Percentiles rank a stretch among this genome's conserved stretches.
phyloP scores from a whole-genome alignment of 2,113 vertebrate species.

The Podiceps cristatus region DNA sequence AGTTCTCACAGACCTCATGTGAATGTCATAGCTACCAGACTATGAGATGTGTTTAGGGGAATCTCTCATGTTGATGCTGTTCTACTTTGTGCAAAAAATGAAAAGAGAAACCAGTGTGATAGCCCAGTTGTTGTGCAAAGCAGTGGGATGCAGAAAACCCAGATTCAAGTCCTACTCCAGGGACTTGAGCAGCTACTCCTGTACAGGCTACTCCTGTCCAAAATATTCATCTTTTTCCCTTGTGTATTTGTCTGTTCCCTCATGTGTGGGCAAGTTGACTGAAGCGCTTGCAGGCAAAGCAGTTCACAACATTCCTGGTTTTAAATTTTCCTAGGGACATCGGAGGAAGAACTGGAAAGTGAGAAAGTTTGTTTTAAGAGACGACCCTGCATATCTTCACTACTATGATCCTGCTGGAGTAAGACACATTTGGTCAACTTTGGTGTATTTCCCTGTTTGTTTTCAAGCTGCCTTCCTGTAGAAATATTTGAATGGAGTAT shows the following conservation, averaged over 20 bases:
- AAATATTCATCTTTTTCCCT: neutral
- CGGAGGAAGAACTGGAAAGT: constrained; percentile 98
- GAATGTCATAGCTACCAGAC: neutral
- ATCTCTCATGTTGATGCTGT: neutral
- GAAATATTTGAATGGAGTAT: neutral
- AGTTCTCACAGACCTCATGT: neutral
- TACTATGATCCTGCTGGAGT: constrained; percentile 96
- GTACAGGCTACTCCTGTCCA: neutral
- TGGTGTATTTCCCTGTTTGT: neutral
- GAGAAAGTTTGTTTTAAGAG: constrained; percentile 92
- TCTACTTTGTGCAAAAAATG: neutral
- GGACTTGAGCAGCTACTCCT: too few relatives aligned
- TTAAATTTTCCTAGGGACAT: constrained; percentile 84
- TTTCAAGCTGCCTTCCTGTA: neutral
- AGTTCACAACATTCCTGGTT: neutral
- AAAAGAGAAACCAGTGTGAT: neutral
- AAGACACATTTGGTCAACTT: constrained; percentile 19
- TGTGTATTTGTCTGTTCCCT: neutral
- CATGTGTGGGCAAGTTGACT: neutral
- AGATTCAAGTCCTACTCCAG: neutral
- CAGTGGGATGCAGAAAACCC: neutral
- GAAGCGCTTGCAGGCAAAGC: neutral
- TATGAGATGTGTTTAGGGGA: neutral
- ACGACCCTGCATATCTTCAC: constrained; percentile 95
- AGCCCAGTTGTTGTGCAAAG: neutral